Conservation (phyloP, 2,888 invertebrate species). For the Pandemis corylana region DNA sequence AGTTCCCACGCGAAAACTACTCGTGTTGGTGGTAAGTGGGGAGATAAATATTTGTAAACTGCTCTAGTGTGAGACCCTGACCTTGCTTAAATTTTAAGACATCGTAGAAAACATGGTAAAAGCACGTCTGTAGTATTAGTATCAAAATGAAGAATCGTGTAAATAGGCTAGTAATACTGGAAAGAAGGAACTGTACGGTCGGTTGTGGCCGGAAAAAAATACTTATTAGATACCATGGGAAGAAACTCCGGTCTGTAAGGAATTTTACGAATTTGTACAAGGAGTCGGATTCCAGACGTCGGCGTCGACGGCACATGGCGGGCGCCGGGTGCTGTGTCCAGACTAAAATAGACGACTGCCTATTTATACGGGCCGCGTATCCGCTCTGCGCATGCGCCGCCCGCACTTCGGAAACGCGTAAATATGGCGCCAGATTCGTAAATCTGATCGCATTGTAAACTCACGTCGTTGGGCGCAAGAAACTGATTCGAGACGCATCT, state of each 20-base stretch:
- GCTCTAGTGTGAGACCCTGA: conserved; percentile 62
- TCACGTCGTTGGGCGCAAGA: conserved; percentile 11
- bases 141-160: background rate
- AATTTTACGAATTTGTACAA: conserved; percentile 74
- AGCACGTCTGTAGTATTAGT: background rate
- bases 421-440: conserved; percentile 58
- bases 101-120: conserved; percentile 4
- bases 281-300: conserved; percentile 66
- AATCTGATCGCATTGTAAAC: background rate
- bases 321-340: conserved; percentile 72
- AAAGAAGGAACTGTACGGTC: background rate
- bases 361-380: conserved; percentile 80
- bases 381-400: conserved; percentile 78
- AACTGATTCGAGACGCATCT: conserved; percentile 21
- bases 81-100: conserved; percentile 54
- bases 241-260: conserved; percentile 47
- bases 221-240: background rate
- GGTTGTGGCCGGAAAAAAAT: background rate
- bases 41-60: conserved; percentile 81
- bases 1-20: conserved; percentile 78
- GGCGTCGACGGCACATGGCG: conserved; percentile 76
- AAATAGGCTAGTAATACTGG: background rate
- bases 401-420: conserved; percentile 47
- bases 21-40: conserved; percentile 71
- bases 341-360: conserved; percentile 77